Evolutionary conservation across 2,888 invertebrate species (phyloP).

Genomic region (Labia minor): DNA sequence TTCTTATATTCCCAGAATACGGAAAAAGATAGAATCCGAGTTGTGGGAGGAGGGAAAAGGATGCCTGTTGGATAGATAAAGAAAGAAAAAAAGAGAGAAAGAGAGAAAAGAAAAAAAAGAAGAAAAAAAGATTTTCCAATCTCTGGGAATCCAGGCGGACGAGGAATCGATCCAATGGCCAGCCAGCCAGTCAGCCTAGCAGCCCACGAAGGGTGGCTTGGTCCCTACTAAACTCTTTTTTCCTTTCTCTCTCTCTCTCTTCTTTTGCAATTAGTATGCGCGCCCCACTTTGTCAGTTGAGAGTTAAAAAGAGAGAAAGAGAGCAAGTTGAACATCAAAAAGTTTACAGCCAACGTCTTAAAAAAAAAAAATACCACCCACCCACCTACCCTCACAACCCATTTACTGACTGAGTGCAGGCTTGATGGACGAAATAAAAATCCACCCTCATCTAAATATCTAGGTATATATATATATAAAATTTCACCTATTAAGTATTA

Average conservation of each 20-base stretch:
- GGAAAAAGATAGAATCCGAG: background rate
- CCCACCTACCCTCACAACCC: too few relatives aligned
- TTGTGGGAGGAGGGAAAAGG: too few relatives aligned
- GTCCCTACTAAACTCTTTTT: background rate
- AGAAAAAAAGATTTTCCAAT: background rate
- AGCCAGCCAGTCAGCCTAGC: background rate
- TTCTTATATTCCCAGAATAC: background rate
- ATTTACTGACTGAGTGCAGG: too few relatives aligned
- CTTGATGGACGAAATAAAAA: too few relatives aligned
- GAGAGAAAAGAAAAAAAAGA: background rate
- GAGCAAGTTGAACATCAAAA: background rate
- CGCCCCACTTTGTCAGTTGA: background rate
- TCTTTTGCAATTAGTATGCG: constrained; percentile 5
- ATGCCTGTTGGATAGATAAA: background rate
- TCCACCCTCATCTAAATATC: too few relatives aligned
- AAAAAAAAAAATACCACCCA: background rate
- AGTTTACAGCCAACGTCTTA: constrained; percentile 1
- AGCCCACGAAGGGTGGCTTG: too few relatives aligned
- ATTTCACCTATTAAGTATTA: too few relatives aligned
- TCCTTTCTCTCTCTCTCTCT: too few relatives aligned
- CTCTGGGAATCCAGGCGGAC: background rate
- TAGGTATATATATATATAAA: too few relatives aligned
- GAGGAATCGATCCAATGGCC: background rate
- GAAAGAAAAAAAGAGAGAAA: background rate
- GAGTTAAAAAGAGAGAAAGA: too few relatives aligned